These are phyloP conservation scores for Mesembrinibis cayennensis DNA, from an alignment of 2,113 vertebrate species.

Conservation along the genomic window DNA sequence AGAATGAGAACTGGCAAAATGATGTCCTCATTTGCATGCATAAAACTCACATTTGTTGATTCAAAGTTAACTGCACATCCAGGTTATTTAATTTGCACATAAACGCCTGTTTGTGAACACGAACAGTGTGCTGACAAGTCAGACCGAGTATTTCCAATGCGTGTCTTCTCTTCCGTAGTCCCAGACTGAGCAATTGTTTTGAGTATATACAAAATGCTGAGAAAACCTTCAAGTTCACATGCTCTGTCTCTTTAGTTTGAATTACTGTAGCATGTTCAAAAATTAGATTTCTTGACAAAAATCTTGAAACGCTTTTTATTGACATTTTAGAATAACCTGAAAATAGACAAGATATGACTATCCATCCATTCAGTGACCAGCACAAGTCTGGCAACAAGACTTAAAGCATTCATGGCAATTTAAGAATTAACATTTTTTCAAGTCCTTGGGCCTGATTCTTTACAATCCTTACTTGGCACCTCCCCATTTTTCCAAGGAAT, in stretches of 20 bases:
- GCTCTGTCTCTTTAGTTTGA: slow-evolving; percentile 15
- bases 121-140: background rate
- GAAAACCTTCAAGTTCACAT: slow-evolving; percentile 32
- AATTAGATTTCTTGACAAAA: slow-evolving; percentile 35
- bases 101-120: background rate
- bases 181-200: background rate
- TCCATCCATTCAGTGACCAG: slow-evolving; percentile 21
- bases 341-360: slow-evolving; percentile 27
- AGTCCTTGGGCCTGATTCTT: background rate
- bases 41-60: slow-evolving; percentile 13
- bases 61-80: slow-evolving; percentile 35
- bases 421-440: background rate
- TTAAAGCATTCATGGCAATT: slow-evolving; percentile 46
- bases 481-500: background rate
- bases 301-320: slow-evolving; percentile 26
- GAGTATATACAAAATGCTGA: slow-evolving; percentile 59
- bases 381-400: slow-evolving; percentile 31
- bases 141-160: background rate
- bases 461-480: slow-evolving; percentile 30
- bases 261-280: slow-evolving; percentile 23
- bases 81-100: background rate
- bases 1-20: slow-evolving; percentile 35
- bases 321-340: slow-evolving; percentile 56
- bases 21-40: slow-evolving; percentile 42
- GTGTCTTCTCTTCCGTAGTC: background rate